A percentile compares a stretch with the other conserved stretches of the same genome.
phyloP scores from a whole-genome alignment of 2,888 invertebrate species.

The Argynnis bischoffii region DNA sequence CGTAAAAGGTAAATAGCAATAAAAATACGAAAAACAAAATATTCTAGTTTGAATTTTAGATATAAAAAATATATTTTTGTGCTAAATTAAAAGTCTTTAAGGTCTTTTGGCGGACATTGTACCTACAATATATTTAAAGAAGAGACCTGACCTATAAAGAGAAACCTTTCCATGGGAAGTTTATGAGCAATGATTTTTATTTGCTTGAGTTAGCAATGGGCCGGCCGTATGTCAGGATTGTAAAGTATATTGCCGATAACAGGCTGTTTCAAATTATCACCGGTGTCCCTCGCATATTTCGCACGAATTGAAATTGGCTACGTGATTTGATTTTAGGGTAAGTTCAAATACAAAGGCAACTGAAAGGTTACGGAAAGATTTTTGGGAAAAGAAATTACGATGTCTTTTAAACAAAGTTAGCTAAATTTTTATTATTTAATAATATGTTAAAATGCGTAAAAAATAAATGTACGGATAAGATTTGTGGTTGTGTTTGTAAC shows the following conservation, averaged over 20 bases:
- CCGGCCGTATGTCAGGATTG: slow-evolving; percentile 41
- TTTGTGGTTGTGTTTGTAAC: too few species aligned
- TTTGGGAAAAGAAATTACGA: slow-evolving; percentile 1
- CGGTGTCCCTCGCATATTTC: slow-evolving; percentile 40
- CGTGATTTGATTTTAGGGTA: slow-evolving; percentile 30
- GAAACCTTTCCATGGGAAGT: slow-evolving; percentile 40
- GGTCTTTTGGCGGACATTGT: too few species aligned
- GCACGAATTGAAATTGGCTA: slow-evolving; percentile 40
- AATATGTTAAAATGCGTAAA: background rate
- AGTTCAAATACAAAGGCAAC: slow-evolving; percentile 3
- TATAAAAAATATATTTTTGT: too few species aligned
- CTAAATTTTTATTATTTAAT: background rate
- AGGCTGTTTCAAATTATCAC: slow-evolving; percentile 48
- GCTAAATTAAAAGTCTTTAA: too few species aligned
- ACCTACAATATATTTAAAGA: background rate
- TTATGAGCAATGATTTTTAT: slow-evolving; percentile 48
- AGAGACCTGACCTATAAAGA: background rate
- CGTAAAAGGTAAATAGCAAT: slow-evolving; percentile 2
- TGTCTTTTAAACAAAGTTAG: background rate
- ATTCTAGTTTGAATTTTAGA: too few species aligned
- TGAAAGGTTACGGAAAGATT: background rate
- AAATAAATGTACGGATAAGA: too few species aligned
- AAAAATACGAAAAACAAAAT: background rate
- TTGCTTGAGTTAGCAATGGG: slow-evolving; percentile 36
- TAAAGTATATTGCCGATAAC: slow-evolving; percentile 47